Base-by-base conservation (phyloP, 2,113 vertebrate species). In the Notarius lentiginosus region DNA sequence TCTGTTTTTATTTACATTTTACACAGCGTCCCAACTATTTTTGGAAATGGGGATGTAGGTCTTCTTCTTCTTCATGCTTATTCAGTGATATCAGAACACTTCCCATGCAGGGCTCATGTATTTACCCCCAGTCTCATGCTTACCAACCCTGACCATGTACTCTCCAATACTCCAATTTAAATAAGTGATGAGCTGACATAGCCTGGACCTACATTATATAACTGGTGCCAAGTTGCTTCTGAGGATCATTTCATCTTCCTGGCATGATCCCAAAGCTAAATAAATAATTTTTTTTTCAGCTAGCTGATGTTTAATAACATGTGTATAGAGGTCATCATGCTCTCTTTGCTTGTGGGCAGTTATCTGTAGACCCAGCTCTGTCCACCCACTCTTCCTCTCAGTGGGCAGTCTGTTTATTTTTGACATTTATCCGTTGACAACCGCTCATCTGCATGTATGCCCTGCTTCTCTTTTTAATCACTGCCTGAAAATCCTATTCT, bases 401-500 rank as follows among this genome's bases (percentile, higher is more conserved):
- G 53, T 15, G 9, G 20, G 47, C 58, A 30, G 68, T 68, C 86
- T 77, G 53, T 84, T 79, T 85, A 77, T 85, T 85, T 81, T 83
- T 84, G 27, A 65, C 79, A 82, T 75, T 85, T 14, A 76, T 87
- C 87, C 41, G 18, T 87, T 7, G 49, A 30, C 72, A 86, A 83
- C 12, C 73, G n/a, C 87, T 87, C 61, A 65, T 82, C 79, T 87
- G 58, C 66, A 53, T 20, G 61, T 86, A 70, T 55, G 65, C 51
- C 77, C 82, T 79, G 49, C 51, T 85, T 82, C 86, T 66, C 63
- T 68, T 84, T 73, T 87, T 85, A 87, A 82, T 84, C 65, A 66
- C 55, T 82, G 65, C 22, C 76, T 84, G 20, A 70, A 73, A 80
- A 86, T 41, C 76, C 12, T 73, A 75, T 88, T 83, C 18, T 65